Percentiles rank a stretch among this genome's conserved stretches.
These are phyloP conservation scores for Pocillopora verrucosa DNA, from an alignment of 64 coral and sea anemone species.

Conservation along the genomic window DNA sequence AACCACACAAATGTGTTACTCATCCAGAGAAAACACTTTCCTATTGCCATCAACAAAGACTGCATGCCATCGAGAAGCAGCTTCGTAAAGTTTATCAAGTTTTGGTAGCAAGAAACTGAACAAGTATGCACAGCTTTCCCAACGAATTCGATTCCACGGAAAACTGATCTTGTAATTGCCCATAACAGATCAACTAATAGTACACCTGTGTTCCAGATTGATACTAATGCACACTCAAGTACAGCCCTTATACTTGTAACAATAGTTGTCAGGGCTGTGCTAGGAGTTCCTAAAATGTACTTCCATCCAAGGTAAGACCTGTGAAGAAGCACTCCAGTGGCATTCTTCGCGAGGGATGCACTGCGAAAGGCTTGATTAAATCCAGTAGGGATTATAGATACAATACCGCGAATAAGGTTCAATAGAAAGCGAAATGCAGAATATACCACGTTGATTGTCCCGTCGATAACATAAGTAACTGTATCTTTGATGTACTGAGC, in stretches of 20 bases:
- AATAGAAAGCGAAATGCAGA: slow-evolving; percentile 43
- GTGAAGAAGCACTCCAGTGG: slow-evolving; percentile 44
- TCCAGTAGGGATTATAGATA: slow-evolving; percentile 39
- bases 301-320: slow-evolving; percentile 57
- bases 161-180: slow-evolving; percentile 32
- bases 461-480: slow-evolving; percentile 20
- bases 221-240: slow-evolving; percentile 26
- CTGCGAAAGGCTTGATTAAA: slow-evolving; percentile 46
- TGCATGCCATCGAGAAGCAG: background rate
- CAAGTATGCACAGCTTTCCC: slow-evolving; percentile 23
- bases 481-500: slow-evolving; percentile 14
- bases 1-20: background rate
- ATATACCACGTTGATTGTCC: slow-evolving; percentile 5
- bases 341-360: slow-evolving; percentile 16
- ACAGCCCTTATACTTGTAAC: slow-evolving; percentile 44
- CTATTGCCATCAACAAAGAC: background rate
- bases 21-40: background rate
- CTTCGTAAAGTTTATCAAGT: slow-evolving; percentile 26
- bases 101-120: slow-evolving; percentile 7
- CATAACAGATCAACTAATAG: slow-evolving; percentile 35
- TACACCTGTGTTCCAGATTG: slow-evolving; percentile 43
- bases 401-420: slow-evolving; percentile 32
- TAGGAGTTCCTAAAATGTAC: slow-evolving; percentile 45
- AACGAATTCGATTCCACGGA: slow-evolving; percentile 53
- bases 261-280: slow-evolving; percentile 47